Base-by-base conservation (phyloP, 1,140 invertebrate species). In the Andricus grossulariae region DNA sequence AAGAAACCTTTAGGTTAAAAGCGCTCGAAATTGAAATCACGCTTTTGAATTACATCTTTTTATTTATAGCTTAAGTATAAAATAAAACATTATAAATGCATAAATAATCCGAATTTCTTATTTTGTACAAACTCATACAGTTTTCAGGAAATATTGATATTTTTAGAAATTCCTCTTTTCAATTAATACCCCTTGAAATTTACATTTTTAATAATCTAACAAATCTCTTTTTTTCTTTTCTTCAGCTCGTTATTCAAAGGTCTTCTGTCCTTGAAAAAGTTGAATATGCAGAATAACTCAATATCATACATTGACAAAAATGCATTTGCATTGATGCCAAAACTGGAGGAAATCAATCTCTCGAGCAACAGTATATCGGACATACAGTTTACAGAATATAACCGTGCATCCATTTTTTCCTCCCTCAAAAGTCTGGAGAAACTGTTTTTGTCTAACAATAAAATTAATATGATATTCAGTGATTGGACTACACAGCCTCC, bases 381-480 rank as follows among this genome's bases (percentile, higher is more conserved):
- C 25, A 85, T 86, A 50, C 0, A 70, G 21, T 0, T 81, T 77
- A 0, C 18, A 3, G 75, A 60, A 50, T n/a, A 11, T 0, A 71
- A 84, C 55, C 70, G 72, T 50, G 75, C 84, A 72, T 79, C 93
- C 93, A 8, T 93, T 93, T 0, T 94, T 95, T 72, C 82, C 88
- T 15, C 74, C 87, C 15, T 92, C 93, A 6, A 78, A 80, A 3
- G 87, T 16, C 87, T 96, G 19, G 88, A 91, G 78, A 87, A 92
- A 73, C 88, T 95, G 6, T 92, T 94, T 83, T 86, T 95, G 57
- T 92, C 92, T 16, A 92, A 94, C 77, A 95, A 95, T 83, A 91
- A 91, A 52, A 93, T 95, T n/a, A 89, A 90, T 52, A 77, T 89
- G 2, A 91, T 94, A 54, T 95, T 92, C 79, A 74, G 84, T 5